Base-by-base conservation (phyloP, 2,113 vertebrate species). In the Diphyllodes magnificus region DNA sequence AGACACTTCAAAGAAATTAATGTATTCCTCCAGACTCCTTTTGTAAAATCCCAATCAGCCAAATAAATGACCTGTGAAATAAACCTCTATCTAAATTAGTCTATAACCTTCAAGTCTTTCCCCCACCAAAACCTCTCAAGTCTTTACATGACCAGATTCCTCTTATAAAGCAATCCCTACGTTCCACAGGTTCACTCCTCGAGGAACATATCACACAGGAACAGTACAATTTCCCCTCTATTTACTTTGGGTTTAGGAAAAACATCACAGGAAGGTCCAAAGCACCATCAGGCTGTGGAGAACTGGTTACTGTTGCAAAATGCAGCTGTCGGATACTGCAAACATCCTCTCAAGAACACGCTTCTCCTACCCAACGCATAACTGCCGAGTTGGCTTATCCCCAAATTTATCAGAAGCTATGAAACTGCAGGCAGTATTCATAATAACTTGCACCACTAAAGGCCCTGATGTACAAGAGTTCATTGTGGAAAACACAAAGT, bases 1-100 rank as follows among this genome's bases (percentile, higher is more conserved):
- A 53, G 45, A 86, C 78, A 79, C 79, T 82, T 88, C 53, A 70
- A 95, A 90, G 75, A 96, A 92, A 95, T 63, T 27, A 79, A 82
- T 77, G 25, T 40, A 66, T 90, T 95, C 93, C 75, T 57, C 71
- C 13, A 71, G 57, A 90, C 50, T 88, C 56, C 49, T 73, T 80
- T 79, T 90, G 24, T 79, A 91, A 88, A 94, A 73, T 82, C 86
- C 65, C 81, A 95, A 73, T 95, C 86, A 93, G 86, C 75, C 82
- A 92, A 91, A 93, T 91, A 96, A 95, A 95, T 90, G 69, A 91
- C 47, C 81, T 84, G 81, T 95, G 88, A 97, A 97, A 97, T 95
- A 93, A 96, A 87, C 35, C 37, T 96, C 68, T 60, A 56, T 42
- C 86, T 94, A 94, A 96, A 96, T 86, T 86, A 82, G 87, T 72